Percentiles rank a stretch among this genome's conserved stretches.
Conservation (phyloP, 1,140 invertebrate species). For the Pseudomyrmex sp. region DNA sequence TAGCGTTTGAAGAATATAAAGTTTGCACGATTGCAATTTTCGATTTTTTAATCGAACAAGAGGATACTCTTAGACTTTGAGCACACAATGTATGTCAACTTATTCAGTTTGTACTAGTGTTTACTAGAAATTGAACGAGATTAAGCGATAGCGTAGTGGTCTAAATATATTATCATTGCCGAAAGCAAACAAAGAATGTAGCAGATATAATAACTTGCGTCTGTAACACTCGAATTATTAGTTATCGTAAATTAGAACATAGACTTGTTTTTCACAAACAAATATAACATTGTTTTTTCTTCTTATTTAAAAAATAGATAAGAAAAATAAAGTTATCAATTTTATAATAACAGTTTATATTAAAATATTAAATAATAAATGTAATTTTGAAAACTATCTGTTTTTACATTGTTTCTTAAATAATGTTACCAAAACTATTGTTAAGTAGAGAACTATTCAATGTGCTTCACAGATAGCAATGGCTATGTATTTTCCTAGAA, state of each 20-base stretch:
- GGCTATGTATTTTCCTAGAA: neutral
- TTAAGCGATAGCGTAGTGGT: slow-evolving; percentile 4
- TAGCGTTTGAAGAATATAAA: no score
- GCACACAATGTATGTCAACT: slow-evolving; percentile 14
- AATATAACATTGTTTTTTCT: neutral
- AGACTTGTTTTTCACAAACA: no score
- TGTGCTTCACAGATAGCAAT: neutral
- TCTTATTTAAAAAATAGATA: neutral
- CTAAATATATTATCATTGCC: neutral
- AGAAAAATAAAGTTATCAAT: neutral
- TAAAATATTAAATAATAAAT: slow-evolving; percentile 14
- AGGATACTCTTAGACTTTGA: neutral
- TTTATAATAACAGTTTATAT: neutral
- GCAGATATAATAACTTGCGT: neutral
- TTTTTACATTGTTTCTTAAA: neutral
- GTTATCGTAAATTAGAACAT: no score
- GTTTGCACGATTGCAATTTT: neutral
- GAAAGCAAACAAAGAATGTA: slow-evolving; percentile 31
- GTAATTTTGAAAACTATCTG: neutral
- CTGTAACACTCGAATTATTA: no score
- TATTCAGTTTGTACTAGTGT: neutral
- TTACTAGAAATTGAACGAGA: slow-evolving; percentile 38
- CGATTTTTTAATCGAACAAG: neutral
- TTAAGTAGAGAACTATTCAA: slow-evolving; percentile 6
- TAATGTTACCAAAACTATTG: neutral